Percentiles rank a stretch among this genome's conserved stretches.
phyloP scores from a whole-genome alignment of 2,797 vertebrate species.

The Pogoniulus pusillus region DNA sequence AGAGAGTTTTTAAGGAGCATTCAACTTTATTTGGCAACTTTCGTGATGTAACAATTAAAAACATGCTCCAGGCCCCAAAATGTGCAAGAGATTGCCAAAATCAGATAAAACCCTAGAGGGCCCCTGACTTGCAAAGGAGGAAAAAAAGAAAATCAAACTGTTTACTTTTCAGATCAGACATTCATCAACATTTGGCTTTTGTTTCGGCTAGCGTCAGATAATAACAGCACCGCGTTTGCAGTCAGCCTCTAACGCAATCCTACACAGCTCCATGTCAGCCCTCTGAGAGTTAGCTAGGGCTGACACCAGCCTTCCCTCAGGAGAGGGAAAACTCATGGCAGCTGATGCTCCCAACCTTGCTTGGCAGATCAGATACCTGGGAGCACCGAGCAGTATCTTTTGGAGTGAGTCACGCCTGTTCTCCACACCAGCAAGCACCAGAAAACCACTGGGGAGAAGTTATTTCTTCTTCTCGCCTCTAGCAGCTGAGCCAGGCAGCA shows the following conservation, averaged over 20 bases:
- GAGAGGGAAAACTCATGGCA: not conserved
- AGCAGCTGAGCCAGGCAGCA: constrained; percentile 40
- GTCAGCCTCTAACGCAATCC: constrained; percentile 17
- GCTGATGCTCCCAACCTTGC: not conserved
- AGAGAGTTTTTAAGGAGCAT: constrained; percentile 65
- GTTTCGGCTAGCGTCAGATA: constrained; percentile 65
- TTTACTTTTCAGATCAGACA: constrained; percentile 71
- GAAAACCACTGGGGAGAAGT: not conserved
- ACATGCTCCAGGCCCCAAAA: constrained; percentile 68
- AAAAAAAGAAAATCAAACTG: constrained; percentile 62
- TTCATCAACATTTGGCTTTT: constrained; percentile 71
- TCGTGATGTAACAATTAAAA: constrained; percentile 76
- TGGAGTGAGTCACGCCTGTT: not conserved
- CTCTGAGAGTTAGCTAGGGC: not conserved
- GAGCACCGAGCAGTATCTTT: not conserved
- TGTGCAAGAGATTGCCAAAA: constrained; percentile 67
- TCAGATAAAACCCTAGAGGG: constrained; percentile 64
- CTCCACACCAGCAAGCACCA: not conserved
- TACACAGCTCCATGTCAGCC: not conserved
- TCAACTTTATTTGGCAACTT: constrained; percentile 74
- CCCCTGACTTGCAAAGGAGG: constrained; percentile 54
- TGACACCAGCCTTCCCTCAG: not conserved
- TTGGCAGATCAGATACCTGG: not conserved
- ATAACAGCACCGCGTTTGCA: constrained; percentile 55
- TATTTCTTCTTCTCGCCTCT: not conserved